Evolutionary conservation across 2,797 vertebrate genomes (phyloP), one percentile per base, ranked within the genome.

Genomic region (Benthosema pterotum): DNA sequence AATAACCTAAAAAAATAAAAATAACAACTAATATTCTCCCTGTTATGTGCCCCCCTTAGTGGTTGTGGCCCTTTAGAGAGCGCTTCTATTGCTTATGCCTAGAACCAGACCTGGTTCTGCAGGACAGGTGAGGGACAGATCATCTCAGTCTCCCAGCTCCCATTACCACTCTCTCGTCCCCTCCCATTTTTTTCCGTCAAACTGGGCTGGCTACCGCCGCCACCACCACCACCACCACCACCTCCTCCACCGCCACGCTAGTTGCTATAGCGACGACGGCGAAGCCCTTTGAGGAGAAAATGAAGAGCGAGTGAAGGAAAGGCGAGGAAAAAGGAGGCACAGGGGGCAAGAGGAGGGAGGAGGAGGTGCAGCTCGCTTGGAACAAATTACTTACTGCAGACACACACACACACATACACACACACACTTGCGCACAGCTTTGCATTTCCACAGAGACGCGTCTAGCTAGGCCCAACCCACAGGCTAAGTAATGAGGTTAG

Each of bases 121-220:
- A 74, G 77, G 82, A 83, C 82, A 88, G 83, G 85, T 86, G 88
- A 90, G 74, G 59, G 79, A 78, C 80, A 89, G 77, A 89, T 87
- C 84, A 91, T 91, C 86, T 83, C 77, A 91, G 91, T 91, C 87
- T 85, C 54, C 62, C 57, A 74, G 68, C 83, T 86, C 82, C 32
- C 78, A 82, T 83, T 78, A 85, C 73, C 77, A 83, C 65, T 65
- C 16, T 18, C 60, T 57, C 51, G 53, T 59, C 63, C 57, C 11
- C 59, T 17, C 11, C 50, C 52, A 15, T 45, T 42, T 32, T 45
- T 42, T 32, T 60, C 53, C 58, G 73, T 55, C 64, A 79, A 77
- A 74, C 68, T 64, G 52, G 69, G 74, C 72, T 38, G 69, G 79
- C 69, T 38, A 38, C 32, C 67, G n/a, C n/a, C n/a, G n/a, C n/a